Conservation (phyloP, 2,888 invertebrate species). For the Neoaliturus tenellus region DNA sequence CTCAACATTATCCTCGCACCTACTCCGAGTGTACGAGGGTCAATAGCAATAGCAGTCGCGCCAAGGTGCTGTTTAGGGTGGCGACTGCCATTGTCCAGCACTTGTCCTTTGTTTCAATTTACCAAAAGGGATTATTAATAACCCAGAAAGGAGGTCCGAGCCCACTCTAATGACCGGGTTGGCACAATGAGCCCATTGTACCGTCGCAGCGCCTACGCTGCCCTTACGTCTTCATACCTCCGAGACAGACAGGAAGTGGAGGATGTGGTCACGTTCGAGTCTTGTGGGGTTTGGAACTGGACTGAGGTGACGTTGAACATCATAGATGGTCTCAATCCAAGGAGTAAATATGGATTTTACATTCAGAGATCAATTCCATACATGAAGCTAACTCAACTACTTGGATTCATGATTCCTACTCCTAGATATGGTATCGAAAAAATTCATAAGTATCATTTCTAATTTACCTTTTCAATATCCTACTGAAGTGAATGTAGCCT, state of each 20-base stretch:
- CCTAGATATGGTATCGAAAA: too few relatives aligned
- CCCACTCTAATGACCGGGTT: conserved; percentile 43
- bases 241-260: not conserved
- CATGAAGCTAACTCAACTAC: too few relatives aligned
- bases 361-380: too few relatives aligned
- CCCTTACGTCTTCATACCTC: conserved; percentile 48
- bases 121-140: conserved; percentile 53
- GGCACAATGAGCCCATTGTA: conserved; percentile 50
- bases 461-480: too few relatives aligned
- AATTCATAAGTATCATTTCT: too few relatives aligned
- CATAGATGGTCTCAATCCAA: too few relatives aligned
- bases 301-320: not conserved
- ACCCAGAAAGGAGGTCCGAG: conserved; percentile 31
- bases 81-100: conserved; percentile 11
- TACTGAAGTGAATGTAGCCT: too few relatives aligned
- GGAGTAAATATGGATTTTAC: too few relatives aligned
- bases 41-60: not conserved
- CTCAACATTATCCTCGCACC: too few relatives aligned
- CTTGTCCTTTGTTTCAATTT: conserved; percentile 52
- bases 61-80: conserved; percentile 39
- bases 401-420: too few relatives aligned
- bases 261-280: not conserved
- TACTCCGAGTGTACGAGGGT: too few relatives aligned
- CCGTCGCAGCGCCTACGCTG: conserved; percentile 43
- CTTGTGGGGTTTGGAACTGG: not conserved